Evolutionary conservation across 2,113 vertebrate species (phyloP), one percentile per base, ranked within the genome.

Genomic region (Herpetotheres cachinnans): DNA sequence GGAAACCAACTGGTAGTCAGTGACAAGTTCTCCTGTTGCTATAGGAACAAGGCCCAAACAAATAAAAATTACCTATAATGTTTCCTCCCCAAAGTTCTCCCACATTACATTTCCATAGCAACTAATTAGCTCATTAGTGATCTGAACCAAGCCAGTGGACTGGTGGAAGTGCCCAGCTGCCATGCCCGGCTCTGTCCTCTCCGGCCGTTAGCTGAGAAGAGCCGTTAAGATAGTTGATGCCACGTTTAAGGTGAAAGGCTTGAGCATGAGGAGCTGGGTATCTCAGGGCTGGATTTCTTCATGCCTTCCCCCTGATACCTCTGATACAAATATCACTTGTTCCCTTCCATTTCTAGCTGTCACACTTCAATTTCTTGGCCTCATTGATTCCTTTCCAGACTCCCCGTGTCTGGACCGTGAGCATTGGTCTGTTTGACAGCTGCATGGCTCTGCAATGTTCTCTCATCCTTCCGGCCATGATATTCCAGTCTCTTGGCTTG

Each of bases 1-100:
- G 96, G 96, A 97, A 97, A 96, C 93, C 96, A 96, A 92, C 93
- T 88, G 90, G 88, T 94, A 96, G 67, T 97, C 63, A 13, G 56
- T 91, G 93, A 95, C 95, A 97, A 94, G 85, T 92, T 94, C 86
- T 89, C 82, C 85, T 62, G 95, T 97, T 97, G 90, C 96, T 97
- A 95, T 97, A 95, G 97, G 94, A 97, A 97, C 96, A 62, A 70
- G 94, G 82, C 86, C 90, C 88, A 97, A 97, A 97, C 96, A 97
- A 97, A 95, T 95, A 97, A 93, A 95, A 95, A 97, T 97, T 93
- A 97, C 95, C 96, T 96, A 86, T 92, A 79, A 97, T 97, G 94
- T 95, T 82, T 92, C 89, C 93, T 96, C 84, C 96, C 95, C 84
- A 72, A 96, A 95, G 78, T 94, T 95, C 96, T 95, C 91, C 86